A percentile compares a stretch with the other conserved stretches of the same genome.
Evolutionary conservation across 2,888 invertebrate genomes (phyloP).

Genomic region (Terebella lapidaria): DNA sequence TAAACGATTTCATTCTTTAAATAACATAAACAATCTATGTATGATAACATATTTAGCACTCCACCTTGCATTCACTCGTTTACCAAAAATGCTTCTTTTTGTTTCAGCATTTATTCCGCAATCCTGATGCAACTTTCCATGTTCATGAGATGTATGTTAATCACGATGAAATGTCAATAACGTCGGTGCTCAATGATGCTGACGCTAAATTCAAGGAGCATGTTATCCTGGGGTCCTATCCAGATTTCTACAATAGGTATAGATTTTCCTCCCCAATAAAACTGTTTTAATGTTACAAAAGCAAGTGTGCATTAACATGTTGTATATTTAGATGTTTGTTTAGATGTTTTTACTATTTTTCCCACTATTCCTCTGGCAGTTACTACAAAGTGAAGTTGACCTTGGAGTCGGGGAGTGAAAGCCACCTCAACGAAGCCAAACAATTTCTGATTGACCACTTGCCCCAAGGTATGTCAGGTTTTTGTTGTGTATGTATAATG

Average conservation of each 20-base stretch:
- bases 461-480: constrained; percentile 4
- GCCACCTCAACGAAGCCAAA: constrained; percentile 50
- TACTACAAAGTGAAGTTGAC: constrained; percentile 59
- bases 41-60: not conserved
- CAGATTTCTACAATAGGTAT: constrained; percentile 55
- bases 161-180: constrained; percentile 52
- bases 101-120: constrained; percentile 41
- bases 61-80: not conserved
- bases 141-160: constrained; percentile 46
- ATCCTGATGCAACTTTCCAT: constrained; percentile 40
- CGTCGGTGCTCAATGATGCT: constrained; percentile 54
- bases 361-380: too few species aligned
- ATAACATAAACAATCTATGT: not conserved
- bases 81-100: not conserved
- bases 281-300: not conserved
- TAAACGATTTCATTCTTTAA: too few species aligned
- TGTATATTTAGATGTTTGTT: not conserved
- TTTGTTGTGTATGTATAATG: too few species aligned
- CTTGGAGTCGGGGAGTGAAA: constrained; percentile 54
- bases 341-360: not conserved
- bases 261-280: not conserved
- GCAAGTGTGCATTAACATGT: constrained; percentile 2
- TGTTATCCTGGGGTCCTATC: constrained; percentile 62
- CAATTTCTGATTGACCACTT: constrained; percentile 8
- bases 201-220: constrained; percentile 54